Base-by-base conservation (phyloP, 64 coral and sea anemone species). In the Montipora capricornis region DNA sequence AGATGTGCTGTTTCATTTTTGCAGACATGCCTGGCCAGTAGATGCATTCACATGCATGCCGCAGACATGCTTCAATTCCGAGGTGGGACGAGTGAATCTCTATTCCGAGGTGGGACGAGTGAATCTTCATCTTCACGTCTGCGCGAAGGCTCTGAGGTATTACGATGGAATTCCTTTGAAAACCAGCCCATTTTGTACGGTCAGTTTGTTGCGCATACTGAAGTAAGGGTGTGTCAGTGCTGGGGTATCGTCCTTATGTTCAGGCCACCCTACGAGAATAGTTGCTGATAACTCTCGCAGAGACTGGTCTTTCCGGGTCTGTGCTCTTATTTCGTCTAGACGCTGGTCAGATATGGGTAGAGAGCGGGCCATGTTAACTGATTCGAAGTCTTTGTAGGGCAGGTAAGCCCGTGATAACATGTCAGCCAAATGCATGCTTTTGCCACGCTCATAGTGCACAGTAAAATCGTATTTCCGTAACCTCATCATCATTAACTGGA, bases 361-460 rank as follows among this genome's bases (percentile, higher is more conserved):
- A 49, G 1, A 57, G 10, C 52, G 52, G 52, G 2, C 1, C 1
- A 57, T 57, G 52, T 57, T 57, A 2, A 57, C 52, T 57, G 52
- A 57, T 57, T 57, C 52, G 1, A 57, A 57, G 52, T 57, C 48
- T 60, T 80, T 62, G 4, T 15, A 85, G 17, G 74, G 71, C 91
- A 57, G 52, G 52, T 57, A 57, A 57, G 52, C 52, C 10, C 52
- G 52, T 57, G 52, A 57, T 2, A 57, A 57, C 2, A 57, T 57
- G 52, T 57, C 52, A 2, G 91, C 83, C 11, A 87, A n/a, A 15
- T 92, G 73, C 81, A 92, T 74, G 90, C 77, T 92, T n/a, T 50
- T 85, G 26, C 14, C 81, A 67, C 49, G 76, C 13, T 89, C 71
- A 47, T 76, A 62, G 9, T 19, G n/a, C 6, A 92, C 16, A 2